These are phyloP conservation scores for Philaenus spumarius DNA, from an alignment of 1,140 invertebrate species.

Conservation along the genomic window DNA sequence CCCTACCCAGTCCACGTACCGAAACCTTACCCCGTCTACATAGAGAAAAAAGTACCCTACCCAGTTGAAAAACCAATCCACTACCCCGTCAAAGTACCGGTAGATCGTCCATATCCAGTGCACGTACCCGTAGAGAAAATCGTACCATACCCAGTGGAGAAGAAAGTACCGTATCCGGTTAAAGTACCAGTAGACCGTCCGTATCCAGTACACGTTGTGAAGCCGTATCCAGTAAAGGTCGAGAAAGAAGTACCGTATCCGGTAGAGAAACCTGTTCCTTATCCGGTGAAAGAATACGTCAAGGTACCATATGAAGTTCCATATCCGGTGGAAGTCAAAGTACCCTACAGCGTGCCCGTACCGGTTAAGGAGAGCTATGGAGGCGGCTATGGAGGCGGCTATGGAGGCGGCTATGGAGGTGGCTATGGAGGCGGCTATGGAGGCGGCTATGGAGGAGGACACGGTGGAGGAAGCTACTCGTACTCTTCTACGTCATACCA, in stretches of 20 bases:
- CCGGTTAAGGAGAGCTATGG: slow-evolving; percentile 48
- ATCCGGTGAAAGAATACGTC: slow-evolving; percentile 28
- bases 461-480: too few species aligned
- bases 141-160: slow-evolving; percentile 35
- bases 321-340: slow-evolving; percentile 16
- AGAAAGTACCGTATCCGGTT: slow-evolving; percentile 12
- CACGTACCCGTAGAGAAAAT: slow-evolving; percentile 33
- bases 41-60: slow-evolving; percentile 46
- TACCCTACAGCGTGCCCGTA: slow-evolving; percentile 1
- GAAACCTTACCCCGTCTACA: slow-evolving; percentile 52
- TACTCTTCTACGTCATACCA: too few species aligned
- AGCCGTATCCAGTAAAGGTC: slow-evolving; percentile 56
- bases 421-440: too few species aligned
- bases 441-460: too few species aligned
- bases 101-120: slow-evolving; percentile 26
- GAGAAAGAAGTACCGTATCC: slow-evolving; percentile 56
- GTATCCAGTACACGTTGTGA: slow-evolving; percentile 43
- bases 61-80: slow-evolving; percentile 40
- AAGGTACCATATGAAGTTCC: slow-evolving; percentile 10
- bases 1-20: slow-evolving; percentile 65
- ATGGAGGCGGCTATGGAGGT: too few species aligned
- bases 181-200: slow-evolving; percentile 14
- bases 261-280: slow-evolving; percentile 49
- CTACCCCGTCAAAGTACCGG: slow-evolving; percentile 29
- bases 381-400: too few species aligned